Evolutionary conservation across 2,888 invertebrate genomes (phyloP).

Genomic region (Trichopria drosophilae): DNA sequence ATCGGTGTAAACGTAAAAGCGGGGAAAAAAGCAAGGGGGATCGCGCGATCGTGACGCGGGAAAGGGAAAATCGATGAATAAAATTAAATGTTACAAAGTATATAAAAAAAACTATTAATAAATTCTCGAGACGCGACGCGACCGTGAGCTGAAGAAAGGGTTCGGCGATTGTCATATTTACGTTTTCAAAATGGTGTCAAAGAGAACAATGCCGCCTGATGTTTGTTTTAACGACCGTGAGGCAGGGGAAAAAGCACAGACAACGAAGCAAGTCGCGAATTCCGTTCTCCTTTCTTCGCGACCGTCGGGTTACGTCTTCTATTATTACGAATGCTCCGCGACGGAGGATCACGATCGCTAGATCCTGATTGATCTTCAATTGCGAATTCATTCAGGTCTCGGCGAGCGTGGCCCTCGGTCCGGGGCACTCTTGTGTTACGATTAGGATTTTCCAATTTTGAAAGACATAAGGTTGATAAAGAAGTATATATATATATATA

Average conservation of each 20-base stretch:
- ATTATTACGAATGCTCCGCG: constrained; percentile 38
- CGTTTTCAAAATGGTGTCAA: constrained; percentile 17
- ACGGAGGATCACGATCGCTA: constrained; percentile 25
- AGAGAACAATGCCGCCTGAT: constrained; percentile 8
- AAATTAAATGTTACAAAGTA: constrained; percentile 46
- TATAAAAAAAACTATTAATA: constrained; percentile 40
- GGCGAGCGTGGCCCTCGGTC: constrained; percentile 27
- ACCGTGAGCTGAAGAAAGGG: constrained; percentile 32
- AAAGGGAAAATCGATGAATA: constrained; percentile 35
- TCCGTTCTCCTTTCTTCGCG: constrained; percentile 33
- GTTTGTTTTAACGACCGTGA: constrained; percentile 22
- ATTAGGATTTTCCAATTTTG: constrained; percentile 52
- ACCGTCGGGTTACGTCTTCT: constrained; percentile 39
- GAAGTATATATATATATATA: constrained; percentile 39
- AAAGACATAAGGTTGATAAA: constrained; percentile 44
- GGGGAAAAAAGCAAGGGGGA: constrained; percentile 10
- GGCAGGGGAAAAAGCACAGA: constrained; percentile 2
- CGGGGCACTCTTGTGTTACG: constrained; percentile 43
- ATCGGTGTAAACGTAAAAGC: constrained; percentile 38
- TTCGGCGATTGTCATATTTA: constrained; percentile 13
- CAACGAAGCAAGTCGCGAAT: constrained; percentile 8
- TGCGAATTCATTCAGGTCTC: constrained; percentile 14
- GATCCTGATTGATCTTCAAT: constrained; percentile 11
- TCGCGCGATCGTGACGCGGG: constrained; percentile 22
- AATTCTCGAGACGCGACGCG: constrained; percentile 36